Conservation (phyloP, 2,888 invertebrate genomes). For the Dusona sp. region DNA sequence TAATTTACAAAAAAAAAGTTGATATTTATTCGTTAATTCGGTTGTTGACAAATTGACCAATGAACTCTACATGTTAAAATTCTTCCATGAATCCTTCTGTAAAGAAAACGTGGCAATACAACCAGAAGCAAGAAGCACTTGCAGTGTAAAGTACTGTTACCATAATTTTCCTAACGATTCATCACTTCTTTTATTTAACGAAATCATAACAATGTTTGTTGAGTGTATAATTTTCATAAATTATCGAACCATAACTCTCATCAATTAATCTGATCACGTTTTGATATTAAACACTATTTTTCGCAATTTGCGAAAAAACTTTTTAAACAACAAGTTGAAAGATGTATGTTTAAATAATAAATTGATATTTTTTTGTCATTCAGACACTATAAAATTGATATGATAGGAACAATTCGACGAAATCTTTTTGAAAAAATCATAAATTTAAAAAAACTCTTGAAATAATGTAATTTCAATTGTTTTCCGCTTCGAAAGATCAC, state of each 20-base stretch:
- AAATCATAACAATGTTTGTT: background rate
- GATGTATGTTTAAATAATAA: no score
- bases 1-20: no score
- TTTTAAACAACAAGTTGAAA: no score
- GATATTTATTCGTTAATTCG: background rate
- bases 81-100: conserved; percentile 46
- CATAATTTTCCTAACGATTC: conserved; percentile 31
- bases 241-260: background rate
- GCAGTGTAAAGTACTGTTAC: conserved; percentile 40
- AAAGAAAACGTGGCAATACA: conserved; percentile 40
- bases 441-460: background rate
- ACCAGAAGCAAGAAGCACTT: conserved; percentile 39
- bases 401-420: background rate
- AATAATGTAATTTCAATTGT: background rate
- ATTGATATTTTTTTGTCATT: no score
- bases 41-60: background rate
- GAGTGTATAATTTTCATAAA: background rate
- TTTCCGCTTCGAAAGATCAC: background rate
- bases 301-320: no score
- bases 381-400: background rate
- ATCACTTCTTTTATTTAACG: background rate
- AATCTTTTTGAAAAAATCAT: background rate
- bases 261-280: no score
- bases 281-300: no score
- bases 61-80: background rate